Percentiles rank a stretch among this genome's conserved stretches.
Evolutionary conservation across 2,113 vertebrate genomes (phyloP).

Genomic region (Seriola rivoliana): DNA sequence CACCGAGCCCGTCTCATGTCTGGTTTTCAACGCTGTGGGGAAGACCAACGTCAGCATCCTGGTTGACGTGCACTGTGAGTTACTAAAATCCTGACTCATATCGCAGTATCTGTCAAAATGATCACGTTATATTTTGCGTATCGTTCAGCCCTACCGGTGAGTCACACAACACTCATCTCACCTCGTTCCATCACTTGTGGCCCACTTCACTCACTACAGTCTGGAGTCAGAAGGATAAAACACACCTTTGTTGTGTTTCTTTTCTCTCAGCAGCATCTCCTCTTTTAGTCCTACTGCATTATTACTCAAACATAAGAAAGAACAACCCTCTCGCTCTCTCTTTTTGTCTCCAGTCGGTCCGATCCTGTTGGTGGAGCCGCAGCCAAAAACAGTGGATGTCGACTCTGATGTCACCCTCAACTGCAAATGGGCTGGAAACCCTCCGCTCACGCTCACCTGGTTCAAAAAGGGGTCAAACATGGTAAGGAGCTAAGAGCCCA

Average conservation of each 20-base stretch:
- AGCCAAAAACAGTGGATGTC: slow-evolving; percentile 90
- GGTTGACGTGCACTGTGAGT: slow-evolving; percentile 97
- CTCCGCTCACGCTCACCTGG: slow-evolving; percentile 97
- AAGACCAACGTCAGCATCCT: slow-evolving; percentile 98
- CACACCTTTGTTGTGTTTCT: not conserved
- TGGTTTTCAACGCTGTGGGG: slow-evolving; percentile 95
- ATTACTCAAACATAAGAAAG: slow-evolving; percentile 32
- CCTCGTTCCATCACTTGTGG: slow-evolving; percentile 14
- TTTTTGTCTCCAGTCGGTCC: slow-evolving; percentile 88
- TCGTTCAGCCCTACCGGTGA: slow-evolving; percentile 82
- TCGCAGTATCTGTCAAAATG: too few species aligned
- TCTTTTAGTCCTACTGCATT: not conserved
- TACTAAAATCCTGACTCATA: slow-evolving; percentile 20
- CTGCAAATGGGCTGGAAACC: slow-evolving; percentile 96
- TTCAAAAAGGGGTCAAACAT: slow-evolving; percentile 97
- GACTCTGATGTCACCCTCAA: slow-evolving; percentile 94
- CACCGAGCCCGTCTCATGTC: slow-evolving; percentile 96
- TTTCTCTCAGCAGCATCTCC: slow-evolving; percentile 14
- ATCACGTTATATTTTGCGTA: too few species aligned
- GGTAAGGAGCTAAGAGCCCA: slow-evolving; percentile 80
- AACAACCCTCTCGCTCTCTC: not conserved
- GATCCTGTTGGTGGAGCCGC: slow-evolving; percentile 93
- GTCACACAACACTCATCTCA: slow-evolving; percentile 5
- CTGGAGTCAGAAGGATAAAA: slow-evolving; percentile 36
- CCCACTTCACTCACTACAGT: slow-evolving; percentile 24